Evolutionary conservation across 1,140 invertebrate genomes (phyloP), one percentile per base, ranked within the genome.

Genomic region (Pemphigus obesinymphae): DNA sequence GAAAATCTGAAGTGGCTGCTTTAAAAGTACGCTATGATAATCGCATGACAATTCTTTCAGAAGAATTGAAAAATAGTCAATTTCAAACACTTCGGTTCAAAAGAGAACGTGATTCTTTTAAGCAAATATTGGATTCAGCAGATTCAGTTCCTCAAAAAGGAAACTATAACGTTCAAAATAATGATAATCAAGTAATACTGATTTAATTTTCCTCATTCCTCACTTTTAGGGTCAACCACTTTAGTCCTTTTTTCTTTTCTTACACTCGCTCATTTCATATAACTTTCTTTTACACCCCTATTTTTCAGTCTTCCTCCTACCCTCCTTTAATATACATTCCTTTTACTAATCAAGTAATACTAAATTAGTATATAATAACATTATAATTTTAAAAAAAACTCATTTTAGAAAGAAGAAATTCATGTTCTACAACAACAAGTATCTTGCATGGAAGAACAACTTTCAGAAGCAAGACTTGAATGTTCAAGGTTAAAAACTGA

Each of bases 11-110:
- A 85, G 86, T 97, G 23, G 91, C 93, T 3, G 92, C 96, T 63
- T 92, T 93, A 82, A 96, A 96, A 86, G 90, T 95, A 85, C 90
- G 95, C 20, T 97, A 97, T 85, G 96, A 98, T 85, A 92, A 92
- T 80, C 92, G 96, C 85, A 90, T 97, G 84, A 92, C 92, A 63
- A 90, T 94, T 20, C 92, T 98, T 84, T 91, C 92, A 82, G 94
- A 94, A 82, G 96, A 98, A 87, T 90, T 97, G 17, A 92, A 94
- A 82, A 91, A 93, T 1, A 89, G 96, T 84, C 94, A 97, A 86
- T 91, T 91, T 82, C 93, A 95, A 87, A 86, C 92, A 15, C 89
- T 90, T 2, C 90, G 93, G 84, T 95, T 97, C 85, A 95, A 95
- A 85, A 89, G 93, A 82, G 96, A 98, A 88, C 90, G 95, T 55